Percentiles rank a stretch among this genome's conserved stretches.
Conservation (phyloP, 2,113 vertebrate species). For the Condylura cristata region DNA sequence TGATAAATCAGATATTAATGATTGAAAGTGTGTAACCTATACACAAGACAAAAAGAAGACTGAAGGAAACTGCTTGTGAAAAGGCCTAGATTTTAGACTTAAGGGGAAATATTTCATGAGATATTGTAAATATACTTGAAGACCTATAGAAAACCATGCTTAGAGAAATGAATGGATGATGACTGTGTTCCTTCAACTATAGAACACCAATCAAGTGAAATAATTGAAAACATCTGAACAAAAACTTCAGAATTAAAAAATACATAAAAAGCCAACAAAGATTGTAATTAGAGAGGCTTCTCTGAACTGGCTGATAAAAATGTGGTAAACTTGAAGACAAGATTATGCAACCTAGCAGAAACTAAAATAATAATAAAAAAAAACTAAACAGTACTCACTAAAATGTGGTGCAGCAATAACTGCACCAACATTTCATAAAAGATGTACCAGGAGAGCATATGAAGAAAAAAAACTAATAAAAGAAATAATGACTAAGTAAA, state of each 20-base stretch:
- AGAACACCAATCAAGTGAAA: neutral
- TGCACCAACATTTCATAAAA: neutral
- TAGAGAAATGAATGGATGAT: neutral
- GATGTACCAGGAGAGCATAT: neutral
- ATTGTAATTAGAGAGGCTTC: neutral
- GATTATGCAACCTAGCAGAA: neutral
- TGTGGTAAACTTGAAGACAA: neutral
- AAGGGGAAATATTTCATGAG: neutral
- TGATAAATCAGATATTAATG: slow-evolving; percentile 23
- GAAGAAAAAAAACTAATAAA: neutral
- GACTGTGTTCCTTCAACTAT: neutral
- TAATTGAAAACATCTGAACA: neutral
- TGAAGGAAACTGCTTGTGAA: neutral
- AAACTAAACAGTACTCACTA: neutral
- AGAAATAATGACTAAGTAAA: neutral
- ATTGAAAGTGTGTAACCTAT: neutral
- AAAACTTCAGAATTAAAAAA: neutral
- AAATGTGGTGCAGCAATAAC: neutral
- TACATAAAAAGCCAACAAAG: neutral
- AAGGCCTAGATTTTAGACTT: neutral
- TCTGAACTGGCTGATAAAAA: neutral
- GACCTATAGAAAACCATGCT: neutral
- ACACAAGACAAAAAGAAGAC: neutral
- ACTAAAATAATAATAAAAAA: neutral
- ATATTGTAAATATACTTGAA: neutral